Evolutionary conservation across 2,888 invertebrate species (phyloP).

Genomic region (Gymnocheta viridis): DNA sequence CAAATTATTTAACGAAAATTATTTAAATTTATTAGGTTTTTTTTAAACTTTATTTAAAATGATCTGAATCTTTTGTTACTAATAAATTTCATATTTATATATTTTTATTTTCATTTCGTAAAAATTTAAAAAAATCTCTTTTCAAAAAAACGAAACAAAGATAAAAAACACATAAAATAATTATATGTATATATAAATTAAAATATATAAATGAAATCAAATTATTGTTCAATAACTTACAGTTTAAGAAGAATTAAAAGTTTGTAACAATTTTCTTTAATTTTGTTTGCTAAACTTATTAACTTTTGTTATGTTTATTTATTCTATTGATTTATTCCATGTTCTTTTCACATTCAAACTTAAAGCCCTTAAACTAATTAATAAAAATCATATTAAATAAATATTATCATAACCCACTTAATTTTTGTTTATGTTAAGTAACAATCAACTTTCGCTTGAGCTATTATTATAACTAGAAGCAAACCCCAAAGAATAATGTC

Average conservation of each 20-base stretch:
- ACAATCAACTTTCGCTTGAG: slow-evolving; percentile 21
- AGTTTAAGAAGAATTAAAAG: background rate
- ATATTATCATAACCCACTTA: slow-evolving; percentile 66
- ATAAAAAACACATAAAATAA: too few relatives aligned
- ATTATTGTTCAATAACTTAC: too few relatives aligned
- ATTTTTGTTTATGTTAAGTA: slow-evolving; percentile 32
- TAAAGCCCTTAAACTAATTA: slow-evolving; percentile 41
- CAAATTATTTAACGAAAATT: slow-evolving; percentile 28
- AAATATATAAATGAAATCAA: too few relatives aligned
- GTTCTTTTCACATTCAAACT: background rate
- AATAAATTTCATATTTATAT: too few relatives aligned
- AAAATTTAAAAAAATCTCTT: too few relatives aligned
- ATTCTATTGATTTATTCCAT: slow-evolving; percentile 45
- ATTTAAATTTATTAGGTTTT: slow-evolving; percentile 20
- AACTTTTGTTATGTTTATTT: background rate
- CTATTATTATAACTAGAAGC: slow-evolving; percentile 1
- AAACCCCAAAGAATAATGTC: background rate
- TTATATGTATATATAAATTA: too few relatives aligned
- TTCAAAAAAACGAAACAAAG: too few relatives aligned
- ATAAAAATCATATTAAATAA: slow-evolving; percentile 66
- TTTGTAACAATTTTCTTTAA: background rate
- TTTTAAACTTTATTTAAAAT: too few relatives aligned
- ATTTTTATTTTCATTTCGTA: too few relatives aligned
- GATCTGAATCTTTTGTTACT: too few relatives aligned
- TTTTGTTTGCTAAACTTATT: background rate